These are phyloP conservation scores for Hyles vespertilio DNA, from an alignment of 1,140 invertebrate species.

Conservation along the genomic window DNA sequence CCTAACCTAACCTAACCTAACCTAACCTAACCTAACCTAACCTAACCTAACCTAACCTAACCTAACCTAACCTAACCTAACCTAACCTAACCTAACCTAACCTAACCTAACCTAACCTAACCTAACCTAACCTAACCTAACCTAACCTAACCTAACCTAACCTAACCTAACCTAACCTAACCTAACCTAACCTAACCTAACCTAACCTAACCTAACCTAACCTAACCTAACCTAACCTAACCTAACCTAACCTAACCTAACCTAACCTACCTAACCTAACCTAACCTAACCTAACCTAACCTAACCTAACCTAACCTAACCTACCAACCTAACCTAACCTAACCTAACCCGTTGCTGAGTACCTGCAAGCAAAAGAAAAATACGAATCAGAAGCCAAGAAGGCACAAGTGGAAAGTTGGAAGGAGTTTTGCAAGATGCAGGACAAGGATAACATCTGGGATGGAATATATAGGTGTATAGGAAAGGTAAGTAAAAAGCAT, in stretches of 20 bases:
- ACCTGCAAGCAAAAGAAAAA: too few species aligned
- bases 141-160: slow-evolving; percentile 5
- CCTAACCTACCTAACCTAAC: slow-evolving; percentile 5
- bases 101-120: slow-evolving; percentile 4
- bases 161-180: slow-evolving; percentile 5
- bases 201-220: slow-evolving; percentile 5
- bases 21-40: slow-evolving; percentile 44
- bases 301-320: slow-evolving; percentile 4
- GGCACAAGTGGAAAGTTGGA: too few species aligned
- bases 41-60: slow-evolving; percentile 25
- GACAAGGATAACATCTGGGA: too few species aligned
- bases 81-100: slow-evolving; percentile 4
- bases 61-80: slow-evolving; percentile 5
- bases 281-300: slow-evolving; percentile 11
- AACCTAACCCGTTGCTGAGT: not conserved
- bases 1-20: slow-evolving; percentile 44
- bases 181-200: slow-evolving; percentile 5
- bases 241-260: slow-evolving; percentile 4
- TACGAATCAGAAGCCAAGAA: too few species aligned
- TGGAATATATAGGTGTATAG: too few species aligned
- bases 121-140: slow-evolving; percentile 5
- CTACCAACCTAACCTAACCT: slow-evolving; percentile 4
- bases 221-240: slow-evolving; percentile 5
- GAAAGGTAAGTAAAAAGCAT: too few species aligned
- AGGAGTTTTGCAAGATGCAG: too few species aligned